phyloP scores from a whole-genome alignment of 53 echinoderm and acorn worm genomes.

The Arbacia lixula region DNA sequence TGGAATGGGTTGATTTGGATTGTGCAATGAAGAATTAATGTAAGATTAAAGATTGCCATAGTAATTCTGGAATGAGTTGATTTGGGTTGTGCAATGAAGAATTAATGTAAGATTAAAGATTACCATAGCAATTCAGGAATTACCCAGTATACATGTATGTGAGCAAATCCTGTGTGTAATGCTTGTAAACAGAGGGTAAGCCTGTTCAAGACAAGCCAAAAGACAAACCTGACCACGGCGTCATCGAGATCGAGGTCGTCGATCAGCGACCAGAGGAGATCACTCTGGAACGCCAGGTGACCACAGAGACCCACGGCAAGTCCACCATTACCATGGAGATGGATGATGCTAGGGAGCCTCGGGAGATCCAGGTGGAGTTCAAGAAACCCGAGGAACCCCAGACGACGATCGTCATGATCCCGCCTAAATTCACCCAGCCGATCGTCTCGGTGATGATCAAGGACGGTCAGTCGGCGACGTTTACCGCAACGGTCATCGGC shows the following conservation, averaged over 20 bases:
- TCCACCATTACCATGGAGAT: conserved; percentile 71
- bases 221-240: conserved; percentile 43
- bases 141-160: no score
- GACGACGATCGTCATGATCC: conserved; percentile 45
- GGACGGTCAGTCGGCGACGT: conserved; percentile 83
- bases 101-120: no score
- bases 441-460: conserved; percentile 69
- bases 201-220: conserved; percentile 24
- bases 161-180: not conserved
- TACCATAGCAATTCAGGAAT: no score
- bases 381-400: conserved; percentile 69
- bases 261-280: not conserved
- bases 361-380: conserved; percentile 76
- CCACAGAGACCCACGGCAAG: conserved; percentile 65
- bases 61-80: no score
- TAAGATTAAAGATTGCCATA: no score
- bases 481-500: conserved; percentile 73
- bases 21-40: no score
- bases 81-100: no score
- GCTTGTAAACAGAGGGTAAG: conserved; percentile 40
- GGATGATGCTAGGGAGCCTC: conserved; percentile 69
- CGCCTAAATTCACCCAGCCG: conserved; percentile 86
- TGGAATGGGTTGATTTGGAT: no score
- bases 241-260: conserved; percentile 49
- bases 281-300: conserved; percentile 25